phyloP scores from a whole-genome alignment of 2,113 vertebrate species.

The Saguinus imperator region DNA sequence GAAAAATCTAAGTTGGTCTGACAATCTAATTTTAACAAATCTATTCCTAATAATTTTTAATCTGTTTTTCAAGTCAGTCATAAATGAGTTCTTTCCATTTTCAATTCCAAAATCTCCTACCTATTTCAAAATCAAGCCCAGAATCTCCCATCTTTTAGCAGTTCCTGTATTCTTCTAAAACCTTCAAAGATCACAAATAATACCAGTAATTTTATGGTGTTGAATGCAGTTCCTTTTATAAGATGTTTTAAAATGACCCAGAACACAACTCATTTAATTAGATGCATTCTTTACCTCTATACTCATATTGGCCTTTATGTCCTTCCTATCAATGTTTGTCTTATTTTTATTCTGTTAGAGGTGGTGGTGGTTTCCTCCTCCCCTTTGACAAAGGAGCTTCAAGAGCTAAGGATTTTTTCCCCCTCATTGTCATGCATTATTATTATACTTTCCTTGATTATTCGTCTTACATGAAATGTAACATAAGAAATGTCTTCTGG shows the following conservation, averaged over 20 bases:
- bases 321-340: not conserved
- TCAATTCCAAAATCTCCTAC: constrained; percentile 15
- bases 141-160: not conserved
- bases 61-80: constrained; percentile 24
- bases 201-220: constrained; percentile 36
- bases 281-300: not conserved
- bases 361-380: not conserved
- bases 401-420: not conserved
- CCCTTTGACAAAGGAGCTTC: constrained; percentile 2
- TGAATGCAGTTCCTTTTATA: not conserved
- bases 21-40: constrained; percentile 56
- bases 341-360: not conserved
- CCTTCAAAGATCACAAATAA: constrained; percentile 41
- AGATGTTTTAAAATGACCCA: constrained; percentile 14
- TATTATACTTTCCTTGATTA: constrained; percentile 3
- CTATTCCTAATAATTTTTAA: constrained; percentile 45
- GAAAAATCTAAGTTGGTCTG: constrained; percentile 42
- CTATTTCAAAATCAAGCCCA: constrained; percentile 26
- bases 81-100: constrained; percentile 31
- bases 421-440: not conserved
- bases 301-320: not conserved
- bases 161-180: constrained; percentile 1
- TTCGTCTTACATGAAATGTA: not conserved
- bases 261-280: constrained; percentile 27
- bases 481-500: not conserved